Conservation (phyloP, 2,797 vertebrate species). For the Silurus aristotelis region DNA sequence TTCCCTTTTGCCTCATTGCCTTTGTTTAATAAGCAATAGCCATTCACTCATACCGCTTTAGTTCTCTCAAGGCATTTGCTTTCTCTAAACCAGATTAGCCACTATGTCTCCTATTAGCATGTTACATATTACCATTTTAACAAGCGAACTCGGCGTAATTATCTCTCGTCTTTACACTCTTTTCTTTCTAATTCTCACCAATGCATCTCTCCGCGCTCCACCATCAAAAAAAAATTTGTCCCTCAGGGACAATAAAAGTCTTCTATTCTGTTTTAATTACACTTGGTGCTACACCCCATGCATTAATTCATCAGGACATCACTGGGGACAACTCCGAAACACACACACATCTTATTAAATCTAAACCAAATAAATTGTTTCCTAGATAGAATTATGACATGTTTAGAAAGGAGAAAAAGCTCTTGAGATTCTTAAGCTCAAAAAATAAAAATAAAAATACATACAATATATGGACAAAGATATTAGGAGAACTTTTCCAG, state of each 20-base stretch:
- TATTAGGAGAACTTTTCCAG: no score
- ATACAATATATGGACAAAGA: no score
- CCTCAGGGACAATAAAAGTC: constrained; percentile 76
- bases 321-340: constrained; percentile 36
- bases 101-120: not conserved
- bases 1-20: not conserved
- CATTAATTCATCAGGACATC: constrained; percentile 71
- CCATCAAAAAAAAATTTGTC: constrained; percentile 66
- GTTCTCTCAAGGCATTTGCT: not conserved
- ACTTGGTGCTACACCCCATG: constrained; percentile 37
- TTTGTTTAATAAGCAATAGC: not conserved
- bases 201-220: constrained; percentile 56
- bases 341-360: not conserved
- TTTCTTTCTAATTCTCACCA: constrained; percentile 15
- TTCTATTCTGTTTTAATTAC: constrained; percentile 72
- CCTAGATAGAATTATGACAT: not conserved
- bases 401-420: not conserved
- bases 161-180: constrained; percentile 2
- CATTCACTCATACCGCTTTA: not conserved
- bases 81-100: not conserved
- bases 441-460: no score
- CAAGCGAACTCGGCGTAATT: constrained; percentile 59
- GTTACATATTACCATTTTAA: constrained; percentile 28
- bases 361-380: not conserved
- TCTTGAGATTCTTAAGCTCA: not conserved